A percentile compares a stretch with the other conserved stretches of the same genome.
Evolutionary conservation across 2,797 vertebrate genomes (phyloP).

Genomic region (Onychomys torridus): DNA sequence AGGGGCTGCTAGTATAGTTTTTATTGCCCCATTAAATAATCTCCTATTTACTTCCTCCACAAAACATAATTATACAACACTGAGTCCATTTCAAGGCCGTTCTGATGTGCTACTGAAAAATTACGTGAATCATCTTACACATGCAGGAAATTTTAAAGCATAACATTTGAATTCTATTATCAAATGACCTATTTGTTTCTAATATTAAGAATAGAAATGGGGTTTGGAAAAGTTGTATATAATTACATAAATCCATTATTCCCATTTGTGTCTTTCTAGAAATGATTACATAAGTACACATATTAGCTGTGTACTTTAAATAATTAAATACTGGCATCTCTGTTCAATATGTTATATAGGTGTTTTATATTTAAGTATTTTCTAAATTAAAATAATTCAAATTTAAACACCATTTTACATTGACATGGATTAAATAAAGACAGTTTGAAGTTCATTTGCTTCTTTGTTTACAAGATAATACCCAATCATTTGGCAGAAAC

Average conservation of each 20-base stretch:
- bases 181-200: conserved; percentile 62
- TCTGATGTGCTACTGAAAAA: conserved; percentile 60
- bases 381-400: conserved; percentile 63
- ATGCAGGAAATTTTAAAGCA: conserved; percentile 65
- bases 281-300: conserved; percentile 42
- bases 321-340: conserved; percentile 5
- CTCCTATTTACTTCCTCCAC: conserved; percentile 77
- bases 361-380: conserved; percentile 45
- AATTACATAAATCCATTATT: conserved; percentile 66
- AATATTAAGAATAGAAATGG: conserved; percentile 63
- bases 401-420: conserved; percentile 62
- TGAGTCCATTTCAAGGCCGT: conserved; percentile 67
- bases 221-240: conserved; percentile 51
- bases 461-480: conserved; percentile 63
- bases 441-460: conserved; percentile 27
- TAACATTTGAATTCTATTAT: conserved; percentile 63
- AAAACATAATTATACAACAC: conserved; percentile 71
- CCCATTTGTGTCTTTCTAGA: conserved; percentile 48
- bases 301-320: conserved; percentile 20
- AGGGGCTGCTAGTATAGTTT: conserved; percentile 77
- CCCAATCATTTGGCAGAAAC: conserved; percentile 25
- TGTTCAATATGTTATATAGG: neutral
- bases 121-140: conserved; percentile 75
- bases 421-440: neutral
- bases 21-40: conserved; percentile 81